phyloP scores from a whole-genome alignment of 2,888 invertebrate species.

The Drosophila demipolita region DNA sequence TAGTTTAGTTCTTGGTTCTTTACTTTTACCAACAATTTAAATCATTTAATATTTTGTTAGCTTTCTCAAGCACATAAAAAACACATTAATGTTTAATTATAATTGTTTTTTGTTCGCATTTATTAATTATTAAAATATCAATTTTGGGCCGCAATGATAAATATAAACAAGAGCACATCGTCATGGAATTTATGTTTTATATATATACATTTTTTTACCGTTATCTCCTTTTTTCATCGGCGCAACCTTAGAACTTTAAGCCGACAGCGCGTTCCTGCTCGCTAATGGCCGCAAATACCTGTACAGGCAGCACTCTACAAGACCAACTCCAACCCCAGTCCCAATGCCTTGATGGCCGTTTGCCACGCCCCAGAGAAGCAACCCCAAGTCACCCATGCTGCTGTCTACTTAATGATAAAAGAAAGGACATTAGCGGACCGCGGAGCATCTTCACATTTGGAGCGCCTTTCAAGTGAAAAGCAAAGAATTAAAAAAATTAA shows the following conservation, averaged over 20 bases:
- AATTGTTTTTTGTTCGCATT: conserved; percentile 25
- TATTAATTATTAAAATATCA: conserved; percentile 53
- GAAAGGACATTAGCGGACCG: conserved; percentile 80
- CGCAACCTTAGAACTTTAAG: conserved; percentile 72
- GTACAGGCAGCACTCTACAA: conserved; percentile 30
- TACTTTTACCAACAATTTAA: neutral
- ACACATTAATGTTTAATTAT: conserved; percentile 36
- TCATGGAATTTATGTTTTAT: conserved; percentile 19
- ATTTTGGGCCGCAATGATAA: conserved; percentile 29
- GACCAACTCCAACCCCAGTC: conserved; percentile 4
- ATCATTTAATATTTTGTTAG: neutral
- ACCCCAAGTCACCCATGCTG: conserved; percentile 67
- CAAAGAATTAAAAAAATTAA: conserved; percentile 79
- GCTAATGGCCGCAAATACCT: conserved; percentile 76
- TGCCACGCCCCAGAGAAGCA: conserved; percentile 65
- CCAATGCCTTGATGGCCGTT: conserved; percentile 32
- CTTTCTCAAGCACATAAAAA: neutral
- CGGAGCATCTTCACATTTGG: conserved; percentile 72
- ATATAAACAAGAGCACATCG: neutral
- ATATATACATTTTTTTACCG: conserved; percentile 19
- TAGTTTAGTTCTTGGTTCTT: neutral
- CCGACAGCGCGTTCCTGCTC: conserved; percentile 59
- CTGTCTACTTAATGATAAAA: conserved; percentile 81
- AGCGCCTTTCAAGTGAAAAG: conserved; percentile 82
- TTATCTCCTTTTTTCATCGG: conserved; percentile 55